Conservation (phyloP, 1,140 invertebrate species). For the Charaxes varanes region DNA sequence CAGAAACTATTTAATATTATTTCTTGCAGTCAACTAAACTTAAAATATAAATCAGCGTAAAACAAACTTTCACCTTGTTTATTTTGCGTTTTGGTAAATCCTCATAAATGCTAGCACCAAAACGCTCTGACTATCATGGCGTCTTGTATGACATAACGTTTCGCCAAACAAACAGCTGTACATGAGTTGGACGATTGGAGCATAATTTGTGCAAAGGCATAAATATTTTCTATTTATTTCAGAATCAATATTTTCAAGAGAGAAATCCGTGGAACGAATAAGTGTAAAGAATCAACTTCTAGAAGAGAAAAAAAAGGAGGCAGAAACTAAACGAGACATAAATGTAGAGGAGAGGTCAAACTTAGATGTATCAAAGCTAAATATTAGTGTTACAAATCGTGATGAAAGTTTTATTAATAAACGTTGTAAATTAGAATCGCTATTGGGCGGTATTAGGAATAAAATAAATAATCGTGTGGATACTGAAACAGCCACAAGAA, state of each 20-base stretch:
- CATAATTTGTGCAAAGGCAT: too few relatives aligned
- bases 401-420: conserved; percentile 35
- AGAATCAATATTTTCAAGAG: conserved; percentile 13
- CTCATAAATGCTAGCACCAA: too few relatives aligned
- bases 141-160: too few relatives aligned
- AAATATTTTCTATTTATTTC: conserved; percentile 1
- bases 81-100: too few relatives aligned
- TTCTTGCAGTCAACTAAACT: too few relatives aligned
- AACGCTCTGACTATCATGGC: too few relatives aligned
- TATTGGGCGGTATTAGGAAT: conserved; percentile 38
- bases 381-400: conserved; percentile 15
- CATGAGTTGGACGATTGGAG: too few relatives aligned
- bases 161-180: too few relatives aligned
- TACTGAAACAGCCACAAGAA: background rate
- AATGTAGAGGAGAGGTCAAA: conserved; percentile 1
- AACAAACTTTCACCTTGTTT: too few relatives aligned
- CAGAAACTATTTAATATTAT: too few relatives aligned
- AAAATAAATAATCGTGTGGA: conserved; percentile 14
- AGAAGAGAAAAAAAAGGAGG: conserved; percentile 6
- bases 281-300: conserved; percentile 10
- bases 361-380: conserved; percentile 3
- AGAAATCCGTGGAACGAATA: conserved; percentile 4
- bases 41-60: too few relatives aligned
- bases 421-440: conserved; percentile 36
- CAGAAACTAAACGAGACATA: conserved; percentile 1